A percentile compares a stretch with the other conserved stretches of the same genome.
Conservation (phyloP, 1,140 invertebrate species). For the Callitettix versicolor region DNA sequence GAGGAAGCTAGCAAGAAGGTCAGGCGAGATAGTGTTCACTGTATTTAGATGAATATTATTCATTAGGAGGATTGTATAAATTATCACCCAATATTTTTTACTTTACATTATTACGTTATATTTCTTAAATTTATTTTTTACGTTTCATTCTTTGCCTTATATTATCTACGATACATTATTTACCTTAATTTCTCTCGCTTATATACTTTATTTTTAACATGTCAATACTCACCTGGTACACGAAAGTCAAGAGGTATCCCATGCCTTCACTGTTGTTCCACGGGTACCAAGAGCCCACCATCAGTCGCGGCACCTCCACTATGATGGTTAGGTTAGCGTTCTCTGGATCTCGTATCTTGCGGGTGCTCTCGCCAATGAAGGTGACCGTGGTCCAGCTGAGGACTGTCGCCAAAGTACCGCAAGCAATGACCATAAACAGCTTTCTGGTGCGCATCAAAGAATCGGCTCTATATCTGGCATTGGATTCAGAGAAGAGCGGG, state of each 20-base stretch:
- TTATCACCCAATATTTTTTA: too few species aligned
- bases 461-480: constrained; percentile 59
- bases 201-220: too few species aligned
- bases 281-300: constrained; percentile 64
- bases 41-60: too few species aligned
- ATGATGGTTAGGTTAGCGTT: constrained; percentile 55
- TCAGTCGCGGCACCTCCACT: constrained; percentile 56
- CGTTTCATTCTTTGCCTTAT: too few species aligned
- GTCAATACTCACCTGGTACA: constrained; percentile 49
- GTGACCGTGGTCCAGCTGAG: constrained; percentile 60
- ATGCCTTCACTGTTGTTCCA: constrained; percentile 52
- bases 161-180: too few species aligned
- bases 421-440: constrained; percentile 53
- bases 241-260: constrained; percentile 50
- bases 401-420: constrained; percentile 39
- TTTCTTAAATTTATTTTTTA: too few species aligned
- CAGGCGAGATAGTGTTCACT: too few species aligned
- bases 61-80: too few species aligned
- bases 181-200: too few species aligned
- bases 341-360: constrained; percentile 51
- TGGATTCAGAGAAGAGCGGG: constrained; percentile 72
- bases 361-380: constrained; percentile 62
- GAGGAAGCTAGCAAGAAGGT: too few species aligned
- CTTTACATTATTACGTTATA: too few species aligned
- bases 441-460: constrained; percentile 65